Conservation (phyloP, 2,797 vertebrate genomes). For the Anas flavirostris region DNA sequence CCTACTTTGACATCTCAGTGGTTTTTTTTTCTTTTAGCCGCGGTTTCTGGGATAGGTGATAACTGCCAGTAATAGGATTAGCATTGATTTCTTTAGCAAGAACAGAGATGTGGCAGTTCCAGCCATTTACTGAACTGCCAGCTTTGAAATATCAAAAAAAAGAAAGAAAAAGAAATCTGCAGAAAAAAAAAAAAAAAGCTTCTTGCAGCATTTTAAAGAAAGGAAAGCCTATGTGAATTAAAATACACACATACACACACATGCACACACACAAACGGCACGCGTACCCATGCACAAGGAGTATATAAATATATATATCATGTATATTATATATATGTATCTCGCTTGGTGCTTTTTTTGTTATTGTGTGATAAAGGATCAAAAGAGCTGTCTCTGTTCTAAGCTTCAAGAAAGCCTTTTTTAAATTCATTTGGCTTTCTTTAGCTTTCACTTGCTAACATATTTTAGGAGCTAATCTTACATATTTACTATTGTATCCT, state of each 20-base stretch:
- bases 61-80: conserved; percentile 99
- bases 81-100: conserved; percentile 99
- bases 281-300: neutral
- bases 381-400: conserved; percentile 90
- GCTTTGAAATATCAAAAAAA: conserved; percentile 99
- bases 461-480: conserved; percentile 89
- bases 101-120: conserved; percentile 99
- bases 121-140: conserved; percentile 99
- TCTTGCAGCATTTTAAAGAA: conserved; percentile 93
- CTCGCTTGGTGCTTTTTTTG: conserved; percentile 82
- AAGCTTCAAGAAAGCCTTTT: conserved; percentile 91
- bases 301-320: conserved; percentile 61
- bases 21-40: conserved; percentile 89
- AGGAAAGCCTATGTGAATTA: conserved; percentile 90
- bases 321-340: conserved; percentile 50
- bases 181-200: conserved; percentile 86
- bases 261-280: neutral
- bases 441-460: conserved; percentile 84
- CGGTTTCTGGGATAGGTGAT: conserved; percentile 99
- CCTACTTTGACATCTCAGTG: conserved; percentile 98
- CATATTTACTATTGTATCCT: conserved; percentile 86
- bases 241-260: conserved; percentile 43
- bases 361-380: conserved; percentile 90
- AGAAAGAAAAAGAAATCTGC: conserved; percentile 79
- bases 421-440: conserved; percentile 85